Conservation (phyloP, 1,140 invertebrate genomes). For the Hyposmocoma kahamanoa region DNA sequence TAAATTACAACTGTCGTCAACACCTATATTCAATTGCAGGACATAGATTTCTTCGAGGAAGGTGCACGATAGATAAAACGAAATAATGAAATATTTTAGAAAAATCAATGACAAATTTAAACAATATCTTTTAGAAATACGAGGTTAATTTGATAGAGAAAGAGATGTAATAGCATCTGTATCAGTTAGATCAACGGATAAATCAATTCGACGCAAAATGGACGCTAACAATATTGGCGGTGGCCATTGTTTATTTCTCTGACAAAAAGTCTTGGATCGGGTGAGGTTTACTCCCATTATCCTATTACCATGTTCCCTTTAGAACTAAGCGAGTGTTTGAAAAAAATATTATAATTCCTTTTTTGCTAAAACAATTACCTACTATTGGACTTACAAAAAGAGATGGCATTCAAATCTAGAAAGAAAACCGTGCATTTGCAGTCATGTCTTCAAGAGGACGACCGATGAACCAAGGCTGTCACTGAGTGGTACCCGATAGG, state of each 20-base stretch:
- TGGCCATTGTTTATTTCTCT: slow-evolving; percentile 1
- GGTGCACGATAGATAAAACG: no score
- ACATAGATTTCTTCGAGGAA: no score
- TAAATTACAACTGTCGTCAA: no score
- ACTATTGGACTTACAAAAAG: no score
- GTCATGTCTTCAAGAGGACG: no score
- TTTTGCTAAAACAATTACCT: neutral
- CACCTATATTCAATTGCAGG: no score
- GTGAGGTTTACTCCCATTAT: neutral
- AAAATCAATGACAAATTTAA: neutral
- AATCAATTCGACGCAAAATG: neutral
- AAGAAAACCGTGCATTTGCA: neutral
- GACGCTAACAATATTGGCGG: slow-evolving; percentile 1
- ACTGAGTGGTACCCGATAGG: no score
- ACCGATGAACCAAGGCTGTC: no score
- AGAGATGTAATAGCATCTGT: neutral
- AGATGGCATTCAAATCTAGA: no score
- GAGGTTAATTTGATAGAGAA: neutral
- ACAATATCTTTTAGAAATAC: neutral
- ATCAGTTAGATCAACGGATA: neutral
- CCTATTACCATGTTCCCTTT: neutral
- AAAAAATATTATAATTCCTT: neutral
- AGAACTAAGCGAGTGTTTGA: neutral
- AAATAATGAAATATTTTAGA: no score
- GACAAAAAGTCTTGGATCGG: neutral